These are phyloP conservation scores for Sitobion miscanthi DNA, from an alignment of 1,140 invertebrate genomes.

Conservation along the genomic window DNA sequence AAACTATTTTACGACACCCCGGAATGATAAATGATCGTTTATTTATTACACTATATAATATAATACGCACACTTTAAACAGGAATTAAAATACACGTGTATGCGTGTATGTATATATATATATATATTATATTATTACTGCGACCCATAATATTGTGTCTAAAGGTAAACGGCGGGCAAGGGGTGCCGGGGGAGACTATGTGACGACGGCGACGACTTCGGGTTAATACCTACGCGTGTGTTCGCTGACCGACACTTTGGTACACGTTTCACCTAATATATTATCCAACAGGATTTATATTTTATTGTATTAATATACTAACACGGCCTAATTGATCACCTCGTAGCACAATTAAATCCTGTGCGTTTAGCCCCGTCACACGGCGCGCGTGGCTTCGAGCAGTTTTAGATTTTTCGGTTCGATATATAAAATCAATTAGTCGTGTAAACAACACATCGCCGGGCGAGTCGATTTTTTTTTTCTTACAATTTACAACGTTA, in stretches of 20 bases:
- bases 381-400: not conserved
- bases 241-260: not conserved
- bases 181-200: not conserved
- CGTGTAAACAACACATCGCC: not conserved
- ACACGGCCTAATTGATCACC: slow-evolving; percentile 8
- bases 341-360: not conserved
- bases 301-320: not conserved
- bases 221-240: not conserved
- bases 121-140: too few relatives aligned
- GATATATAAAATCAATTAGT: slow-evolving; percentile 23
- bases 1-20: slow-evolving; percentile 30
- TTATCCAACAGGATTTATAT: not conserved
- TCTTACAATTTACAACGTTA: not conserved
- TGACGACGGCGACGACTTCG: not conserved
- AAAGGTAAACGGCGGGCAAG: not conserved
- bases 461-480: not conserved
- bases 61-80: not conserved
- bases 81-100: not conserved
- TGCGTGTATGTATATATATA: not conserved
- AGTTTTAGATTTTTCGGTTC: not conserved
- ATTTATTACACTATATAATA: not conserved
- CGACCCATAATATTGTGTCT: not conserved
- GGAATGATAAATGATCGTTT: slow-evolving; percentile 16
- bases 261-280: not conserved
- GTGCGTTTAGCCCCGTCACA: not conserved